Conservation (phyloP, 2,113 vertebrate genomes). For the Clupea harengus region DNA sequence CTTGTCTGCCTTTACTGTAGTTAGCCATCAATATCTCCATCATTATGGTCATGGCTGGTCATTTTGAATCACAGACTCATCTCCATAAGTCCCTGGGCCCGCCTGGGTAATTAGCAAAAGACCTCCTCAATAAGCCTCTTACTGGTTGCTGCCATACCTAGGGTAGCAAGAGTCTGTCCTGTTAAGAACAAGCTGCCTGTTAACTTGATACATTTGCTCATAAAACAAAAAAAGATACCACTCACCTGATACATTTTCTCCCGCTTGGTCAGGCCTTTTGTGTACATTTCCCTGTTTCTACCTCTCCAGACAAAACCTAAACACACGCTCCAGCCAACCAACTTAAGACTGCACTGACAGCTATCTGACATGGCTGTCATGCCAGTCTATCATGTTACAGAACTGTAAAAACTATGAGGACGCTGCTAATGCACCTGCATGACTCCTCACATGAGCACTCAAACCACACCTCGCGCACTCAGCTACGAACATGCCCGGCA, state of each 20-base stretch:
- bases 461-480: background rate
- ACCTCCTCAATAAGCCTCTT: no score
- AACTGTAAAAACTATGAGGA: background rate
- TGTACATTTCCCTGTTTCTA: background rate
- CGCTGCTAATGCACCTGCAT: constrained; percentile 7
- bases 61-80: background rate
- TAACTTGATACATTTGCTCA: background rate
- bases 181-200: background rate
- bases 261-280: background rate
- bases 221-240: background rate
- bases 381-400: background rate
- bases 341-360: background rate
- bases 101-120: background rate
- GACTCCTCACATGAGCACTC: background rate
- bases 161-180: background rate
- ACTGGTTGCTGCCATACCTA: no score
- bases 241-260: background rate
- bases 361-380: background rate
- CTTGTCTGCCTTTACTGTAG: no score
- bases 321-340: background rate
- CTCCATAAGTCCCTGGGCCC: background rate
- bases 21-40: background rate
- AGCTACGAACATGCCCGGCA: background rate
- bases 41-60: background rate
- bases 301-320: background rate